Evolutionary conservation across 2,888 invertebrate genomes (phyloP).

Genomic region (Diloba caeruleocephala): DNA sequence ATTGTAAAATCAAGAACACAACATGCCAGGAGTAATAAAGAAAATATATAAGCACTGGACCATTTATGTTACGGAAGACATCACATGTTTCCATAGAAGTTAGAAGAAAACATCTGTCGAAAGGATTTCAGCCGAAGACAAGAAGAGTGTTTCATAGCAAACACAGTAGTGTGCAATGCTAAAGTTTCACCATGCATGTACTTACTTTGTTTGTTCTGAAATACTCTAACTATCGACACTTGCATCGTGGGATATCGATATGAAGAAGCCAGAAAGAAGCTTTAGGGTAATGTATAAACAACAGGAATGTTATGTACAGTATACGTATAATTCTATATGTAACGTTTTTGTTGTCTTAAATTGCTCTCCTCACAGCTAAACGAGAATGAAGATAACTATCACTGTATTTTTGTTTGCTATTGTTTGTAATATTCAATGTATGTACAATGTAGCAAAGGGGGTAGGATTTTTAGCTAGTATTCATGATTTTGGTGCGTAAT

Average conservation of each 20-base stretch:
- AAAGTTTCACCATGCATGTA: slow-evolving; percentile 85
- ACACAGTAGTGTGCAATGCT: slow-evolving; percentile 89
- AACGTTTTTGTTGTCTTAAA: slow-evolving; percentile 90
- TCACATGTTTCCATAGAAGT: not conserved
- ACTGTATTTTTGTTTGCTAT: no score
- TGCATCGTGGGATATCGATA: slow-evolving; percentile 3
- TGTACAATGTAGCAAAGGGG: no score
- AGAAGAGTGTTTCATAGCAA: slow-evolving; percentile 84
- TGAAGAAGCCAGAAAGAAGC: slow-evolving; percentile 57
- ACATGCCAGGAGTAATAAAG: no score
- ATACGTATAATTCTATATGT: slow-evolving; percentile 87
- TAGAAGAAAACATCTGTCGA: slow-evolving; percentile 3
- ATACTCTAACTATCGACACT: slow-evolving; percentile 67
- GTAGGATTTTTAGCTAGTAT: no score
- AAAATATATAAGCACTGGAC: no score
- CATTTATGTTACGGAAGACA: no score
- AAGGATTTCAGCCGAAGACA: slow-evolving; percentile 27
- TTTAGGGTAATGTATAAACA: slow-evolving; percentile 88
- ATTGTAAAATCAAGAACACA: no score
- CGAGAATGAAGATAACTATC: slow-evolving; percentile 22
- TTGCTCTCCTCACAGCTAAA: slow-evolving; percentile 80
- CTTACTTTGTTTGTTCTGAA: slow-evolving; percentile 89
- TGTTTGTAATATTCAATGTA: no score
- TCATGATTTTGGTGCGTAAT: no score
- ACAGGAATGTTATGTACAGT: slow-evolving; percentile 90